Evolutionary conservation across 2,113 vertebrate genomes (phyloP).

Genomic region (Amphilophus citrinellus): DNA sequence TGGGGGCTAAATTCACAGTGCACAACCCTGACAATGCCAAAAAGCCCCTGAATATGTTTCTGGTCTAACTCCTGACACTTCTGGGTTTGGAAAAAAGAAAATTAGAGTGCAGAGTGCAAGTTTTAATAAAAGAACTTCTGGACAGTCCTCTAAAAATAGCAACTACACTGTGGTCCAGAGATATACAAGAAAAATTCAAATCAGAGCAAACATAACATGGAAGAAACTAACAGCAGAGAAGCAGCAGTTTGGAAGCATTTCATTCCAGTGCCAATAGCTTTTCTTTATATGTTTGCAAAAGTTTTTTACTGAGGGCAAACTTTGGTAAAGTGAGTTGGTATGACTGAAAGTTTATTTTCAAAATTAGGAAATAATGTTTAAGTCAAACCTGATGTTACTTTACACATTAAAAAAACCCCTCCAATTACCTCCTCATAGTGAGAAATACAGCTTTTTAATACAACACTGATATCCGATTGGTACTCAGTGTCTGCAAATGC

Average conservation of each 20-base stretch:
- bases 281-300: background rate
- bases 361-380: background rate
- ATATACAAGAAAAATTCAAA: background rate
- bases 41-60: background rate
- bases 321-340: too few species aligned
- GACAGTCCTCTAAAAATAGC: background rate
- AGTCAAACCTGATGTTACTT: background rate
- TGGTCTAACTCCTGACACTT: background rate
- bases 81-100: background rate
- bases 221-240: background rate
- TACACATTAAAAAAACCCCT: background rate
- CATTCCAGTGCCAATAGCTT: background rate
- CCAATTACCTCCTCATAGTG: too few species aligned
- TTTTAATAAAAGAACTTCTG: background rate
- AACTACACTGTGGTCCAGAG: background rate
- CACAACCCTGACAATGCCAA: background rate
- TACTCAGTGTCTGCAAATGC: too few species aligned
- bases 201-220: background rate
- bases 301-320: background rate
- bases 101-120: background rate
- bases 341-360: too few species aligned
- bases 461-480: too few species aligned
- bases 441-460: too few species aligned
- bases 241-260: background rate
- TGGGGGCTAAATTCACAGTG: background rate